Conservation (phyloP, 1,140 invertebrate genomes). For the Eufriesea mexicana region DNA sequence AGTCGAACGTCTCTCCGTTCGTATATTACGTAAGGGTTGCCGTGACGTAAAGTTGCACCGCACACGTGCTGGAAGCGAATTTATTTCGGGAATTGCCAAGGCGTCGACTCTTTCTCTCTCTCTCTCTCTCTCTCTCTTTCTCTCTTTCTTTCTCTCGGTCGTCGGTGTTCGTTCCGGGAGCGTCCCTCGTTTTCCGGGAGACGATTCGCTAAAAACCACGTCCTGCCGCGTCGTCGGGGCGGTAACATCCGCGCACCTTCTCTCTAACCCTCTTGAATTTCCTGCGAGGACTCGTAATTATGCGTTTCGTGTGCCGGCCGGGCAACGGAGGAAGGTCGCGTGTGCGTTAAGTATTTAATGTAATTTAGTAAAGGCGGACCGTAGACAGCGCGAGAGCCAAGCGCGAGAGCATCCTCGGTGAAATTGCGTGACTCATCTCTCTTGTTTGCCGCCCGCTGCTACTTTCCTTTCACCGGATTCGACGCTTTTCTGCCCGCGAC, state of each 20-base stretch:
- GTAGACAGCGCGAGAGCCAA: background rate
- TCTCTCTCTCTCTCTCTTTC: no score
- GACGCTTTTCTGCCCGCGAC: constrained; percentile 4
- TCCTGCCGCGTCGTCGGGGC: background rate
- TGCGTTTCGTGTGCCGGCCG: background rate
- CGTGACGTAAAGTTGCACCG: background rate
- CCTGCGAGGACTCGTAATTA: constrained; percentile 35
- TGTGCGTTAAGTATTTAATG: constrained; percentile 36
- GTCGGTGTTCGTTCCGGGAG: background rate
- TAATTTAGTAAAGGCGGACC: constrained; percentile 20
- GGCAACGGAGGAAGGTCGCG: constrained; percentile 17
- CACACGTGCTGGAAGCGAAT: constrained; percentile 61
- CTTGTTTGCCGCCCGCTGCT: constrained; percentile 28
- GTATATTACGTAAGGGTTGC: constrained; percentile 61
- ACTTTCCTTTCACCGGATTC: constrained; percentile 27
- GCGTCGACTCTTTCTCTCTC: background rate
- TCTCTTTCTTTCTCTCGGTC: background rate
- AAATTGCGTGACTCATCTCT: constrained; percentile 23
- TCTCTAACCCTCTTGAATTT: constrained; percentile 40
- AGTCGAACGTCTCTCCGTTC: constrained; percentile 15
- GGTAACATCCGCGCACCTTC: background rate
- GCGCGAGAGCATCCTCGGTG: background rate
- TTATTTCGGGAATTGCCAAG: constrained; percentile 63
- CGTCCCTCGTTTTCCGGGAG: constrained; percentile 36
- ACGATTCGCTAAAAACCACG: constrained; percentile 56